Percentiles rank a stretch among this genome's conserved stretches.
These are phyloP conservation scores for Drosophila recens DNA, from an alignment of 2,888 invertebrate species.

Conservation along the genomic window DNA sequence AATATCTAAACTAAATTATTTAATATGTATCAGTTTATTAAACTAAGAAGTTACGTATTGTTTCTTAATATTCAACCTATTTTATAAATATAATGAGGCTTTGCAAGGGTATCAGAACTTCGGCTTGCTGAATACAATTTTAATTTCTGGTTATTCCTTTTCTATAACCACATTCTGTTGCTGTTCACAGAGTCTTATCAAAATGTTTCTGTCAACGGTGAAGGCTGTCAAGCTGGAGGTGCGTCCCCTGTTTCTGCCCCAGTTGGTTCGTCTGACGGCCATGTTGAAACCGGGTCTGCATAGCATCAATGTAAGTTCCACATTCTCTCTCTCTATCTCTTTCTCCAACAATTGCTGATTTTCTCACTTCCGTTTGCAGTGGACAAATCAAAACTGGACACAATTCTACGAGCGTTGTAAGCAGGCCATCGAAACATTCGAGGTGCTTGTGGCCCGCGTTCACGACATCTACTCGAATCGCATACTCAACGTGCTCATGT, in stretches of 20 bases:
- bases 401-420: conserved; percentile 91
- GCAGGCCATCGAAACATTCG: conserved; percentile 92
- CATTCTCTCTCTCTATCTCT: not conserved
- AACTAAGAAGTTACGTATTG: not conserved
- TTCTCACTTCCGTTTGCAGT: conserved; percentile 83
- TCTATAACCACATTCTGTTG: not conserved
- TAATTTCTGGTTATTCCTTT: not conserved
- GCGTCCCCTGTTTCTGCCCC: conserved; percentile 94
- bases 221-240: conserved; percentile 93
- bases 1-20: not conserved
- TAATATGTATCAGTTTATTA: not conserved
- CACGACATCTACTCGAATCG: conserved; percentile 96
- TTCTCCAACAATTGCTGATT: not conserved
- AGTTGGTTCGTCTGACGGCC: conserved; percentile 93
- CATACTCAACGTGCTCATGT: conserved; percentile 93
- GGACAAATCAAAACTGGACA: conserved; percentile 94
- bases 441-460: conserved; percentile 90
- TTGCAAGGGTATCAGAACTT: not conserved
- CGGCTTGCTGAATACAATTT: not conserved
- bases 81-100: not conserved
- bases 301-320: conserved; percentile 87
- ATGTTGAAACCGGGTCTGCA: conserved; percentile 93
- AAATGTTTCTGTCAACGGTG: conserved; percentile 90
- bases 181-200: conserved; percentile 89
- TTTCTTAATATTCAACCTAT: not conserved